A percentile compares a stretch with the other conserved stretches of the same genome.
Evolutionary conservation across 1,140 invertebrate species (phyloP).

Genomic region (Chrysopa pallens): DNA sequence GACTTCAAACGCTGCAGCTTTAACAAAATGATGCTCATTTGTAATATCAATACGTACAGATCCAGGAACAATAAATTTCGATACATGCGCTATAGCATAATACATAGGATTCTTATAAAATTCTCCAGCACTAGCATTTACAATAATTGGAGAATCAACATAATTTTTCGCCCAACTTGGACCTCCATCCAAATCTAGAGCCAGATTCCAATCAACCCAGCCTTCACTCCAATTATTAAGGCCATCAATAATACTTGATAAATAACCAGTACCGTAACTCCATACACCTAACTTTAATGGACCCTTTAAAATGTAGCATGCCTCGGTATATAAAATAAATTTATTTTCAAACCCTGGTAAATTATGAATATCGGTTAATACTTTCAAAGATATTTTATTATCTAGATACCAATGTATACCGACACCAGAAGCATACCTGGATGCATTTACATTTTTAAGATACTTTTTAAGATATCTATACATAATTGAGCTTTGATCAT

Average conservation of each 20-base stretch:
- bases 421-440: slow-evolving; percentile 62
- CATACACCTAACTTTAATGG: no score
- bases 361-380: slow-evolving; percentile 32
- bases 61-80: slow-evolving; percentile 34
- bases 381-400: slow-evolving; percentile 23
- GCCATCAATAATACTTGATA: slow-evolving; percentile 13
- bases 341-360: slow-evolving; percentile 38
- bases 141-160: slow-evolving; percentile 49
- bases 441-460: slow-evolving; percentile 12
- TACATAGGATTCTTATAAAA: slow-evolving; percentile 58
- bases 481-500: no score
- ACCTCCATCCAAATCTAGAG: slow-evolving; percentile 40
- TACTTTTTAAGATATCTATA: no score
- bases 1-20: slow-evolving; percentile 25
- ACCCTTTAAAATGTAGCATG: no score
- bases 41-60: slow-evolving; percentile 21
- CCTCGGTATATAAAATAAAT: slow-evolving; percentile 61
- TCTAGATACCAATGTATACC: slow-evolving; percentile 70
- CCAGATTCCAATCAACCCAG: slow-evolving; percentile 64
- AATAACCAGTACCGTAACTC: no score
- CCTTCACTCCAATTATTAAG: slow-evolving; percentile 35
- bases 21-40: slow-evolving; percentile 8
- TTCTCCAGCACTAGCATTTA: slow-evolving; percentile 29
- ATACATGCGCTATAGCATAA: slow-evolving; percentile 52
- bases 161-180: slow-evolving; percentile 47